These are phyloP conservation scores for Alces alces DNA, from an alignment of 2,113 vertebrate genomes.

Conservation along the genomic window DNA sequence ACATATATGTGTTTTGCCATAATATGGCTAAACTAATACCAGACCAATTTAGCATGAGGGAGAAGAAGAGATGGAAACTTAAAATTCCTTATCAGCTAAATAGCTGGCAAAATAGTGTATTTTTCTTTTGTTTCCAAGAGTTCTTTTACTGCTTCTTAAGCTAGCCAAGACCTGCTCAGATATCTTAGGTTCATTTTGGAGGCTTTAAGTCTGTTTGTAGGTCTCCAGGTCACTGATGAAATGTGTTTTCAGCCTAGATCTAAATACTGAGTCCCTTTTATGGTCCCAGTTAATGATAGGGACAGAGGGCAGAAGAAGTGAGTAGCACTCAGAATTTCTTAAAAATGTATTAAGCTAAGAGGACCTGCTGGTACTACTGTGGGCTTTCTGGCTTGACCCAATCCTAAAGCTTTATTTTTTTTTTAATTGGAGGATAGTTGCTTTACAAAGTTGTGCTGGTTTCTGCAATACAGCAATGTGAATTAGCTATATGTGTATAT, in stretches of 20 bases:
- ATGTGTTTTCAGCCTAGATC: not conserved
- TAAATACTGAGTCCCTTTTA: not conserved
- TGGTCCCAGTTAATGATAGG: not conserved
- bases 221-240: not conserved
- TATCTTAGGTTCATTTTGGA: not conserved
- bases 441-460: not conserved
- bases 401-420: not conserved
- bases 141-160: not conserved
- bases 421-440: not conserved
- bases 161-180: not conserved
- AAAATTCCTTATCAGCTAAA: not conserved
- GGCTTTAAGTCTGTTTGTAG: not conserved
- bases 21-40: not conserved
- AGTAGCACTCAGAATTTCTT: not conserved
- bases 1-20: not conserved
- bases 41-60: not conserved
- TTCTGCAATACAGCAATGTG: not conserved
- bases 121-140: conserved; percentile 7
- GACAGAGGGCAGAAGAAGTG: not conserved
- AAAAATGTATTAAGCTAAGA: not conserved
- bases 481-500: not conserved
- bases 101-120: not conserved
- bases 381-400: not conserved
- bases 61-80: not conserved
- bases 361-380: not conserved